Evolutionary conservation across 2,888 invertebrate genomes (phyloP).

Genomic region (Brachypalpus laphriformis): DNA sequence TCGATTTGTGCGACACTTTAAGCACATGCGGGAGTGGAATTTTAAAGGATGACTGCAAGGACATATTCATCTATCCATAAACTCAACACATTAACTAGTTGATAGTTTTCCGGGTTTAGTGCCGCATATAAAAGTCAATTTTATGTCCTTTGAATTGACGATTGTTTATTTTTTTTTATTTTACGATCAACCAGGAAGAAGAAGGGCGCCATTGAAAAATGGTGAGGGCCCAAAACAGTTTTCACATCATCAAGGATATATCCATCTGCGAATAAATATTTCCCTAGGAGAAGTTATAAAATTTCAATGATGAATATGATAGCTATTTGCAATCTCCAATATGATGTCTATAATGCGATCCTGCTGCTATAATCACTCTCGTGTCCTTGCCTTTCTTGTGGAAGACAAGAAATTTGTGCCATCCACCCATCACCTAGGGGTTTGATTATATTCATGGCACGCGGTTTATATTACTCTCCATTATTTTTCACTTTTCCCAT

Average conservation of each 20-base stretch:
- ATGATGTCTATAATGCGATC: slow-evolving; percentile 31
- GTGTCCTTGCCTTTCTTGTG: background rate
- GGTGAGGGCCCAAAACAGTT: background rate
- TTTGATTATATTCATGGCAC: slow-evolving; percentile 64
- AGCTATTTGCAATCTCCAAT: slow-evolving; percentile 49
- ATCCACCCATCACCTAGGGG: slow-evolving; percentile 31
- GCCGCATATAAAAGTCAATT: background rate
- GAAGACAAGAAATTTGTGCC: background rate
- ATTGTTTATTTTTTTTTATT: background rate
- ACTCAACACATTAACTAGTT: background rate
- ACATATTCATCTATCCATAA: background rate
- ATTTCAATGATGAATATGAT: slow-evolving; percentile 42
- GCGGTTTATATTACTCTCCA: slow-evolving; percentile 64
- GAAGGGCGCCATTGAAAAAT: background rate
- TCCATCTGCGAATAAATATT: slow-evolving; percentile 20
- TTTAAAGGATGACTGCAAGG: background rate
- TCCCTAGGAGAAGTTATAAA: slow-evolving; percentile 27
- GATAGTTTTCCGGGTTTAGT: background rate
- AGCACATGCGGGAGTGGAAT: background rate
- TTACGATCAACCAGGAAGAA: background rate
- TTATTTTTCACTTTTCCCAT: slow-evolving; percentile 58
- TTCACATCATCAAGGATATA: slow-evolving; percentile 20
- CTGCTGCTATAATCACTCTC: slow-evolving; percentile 51
- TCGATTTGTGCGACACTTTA: background rate
- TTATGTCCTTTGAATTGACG: background rate